phyloP scores from a whole-genome alignment of 2,797 vertebrate genomes.

The Hyperoplus lanceolatus region DNA sequence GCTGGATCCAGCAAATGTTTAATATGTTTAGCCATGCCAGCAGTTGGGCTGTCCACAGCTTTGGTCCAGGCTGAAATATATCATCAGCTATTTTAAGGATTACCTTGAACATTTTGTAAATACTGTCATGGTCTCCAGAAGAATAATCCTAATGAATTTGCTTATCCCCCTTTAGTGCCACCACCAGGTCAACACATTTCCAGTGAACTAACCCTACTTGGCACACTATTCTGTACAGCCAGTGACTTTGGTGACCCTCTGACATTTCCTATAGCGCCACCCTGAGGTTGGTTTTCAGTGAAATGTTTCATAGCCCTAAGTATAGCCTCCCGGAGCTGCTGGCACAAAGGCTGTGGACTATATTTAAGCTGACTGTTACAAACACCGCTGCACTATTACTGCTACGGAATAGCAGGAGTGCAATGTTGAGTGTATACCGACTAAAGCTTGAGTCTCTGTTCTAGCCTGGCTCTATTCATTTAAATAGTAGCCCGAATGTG shows the following conservation, averaged over 20 bases:
- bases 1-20: not conserved
- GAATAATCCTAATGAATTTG: not conserved
- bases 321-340: not conserved
- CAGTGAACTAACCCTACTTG: too few relatives aligned
- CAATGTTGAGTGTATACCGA: conserved; percentile 17
- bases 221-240: too few relatives aligned
- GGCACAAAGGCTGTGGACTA: not conserved
- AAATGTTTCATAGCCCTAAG: not conserved
- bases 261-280: not conserved
- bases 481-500: conserved; percentile 35
- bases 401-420: not conserved
- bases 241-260: not conserved
- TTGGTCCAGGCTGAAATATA: conserved; percentile 11
- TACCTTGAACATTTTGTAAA: not conserved
- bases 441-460: conserved; percentile 37
- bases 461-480: conserved; percentile 33
- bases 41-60: not conserved
- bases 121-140: conserved; percentile 2
- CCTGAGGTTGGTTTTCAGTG: not conserved
- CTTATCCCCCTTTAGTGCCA: not conserved
- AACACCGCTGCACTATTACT: not conserved
- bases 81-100: not conserved
- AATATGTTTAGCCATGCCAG: not conserved
- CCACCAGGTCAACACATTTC: not conserved
- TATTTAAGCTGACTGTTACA: not conserved